A percentile compares a stretch with the other conserved stretches of the same genome.
Evolutionary conservation across 2,113 vertebrate genomes (phyloP).

Genomic region (Ginglymostoma cirratum): DNA sequence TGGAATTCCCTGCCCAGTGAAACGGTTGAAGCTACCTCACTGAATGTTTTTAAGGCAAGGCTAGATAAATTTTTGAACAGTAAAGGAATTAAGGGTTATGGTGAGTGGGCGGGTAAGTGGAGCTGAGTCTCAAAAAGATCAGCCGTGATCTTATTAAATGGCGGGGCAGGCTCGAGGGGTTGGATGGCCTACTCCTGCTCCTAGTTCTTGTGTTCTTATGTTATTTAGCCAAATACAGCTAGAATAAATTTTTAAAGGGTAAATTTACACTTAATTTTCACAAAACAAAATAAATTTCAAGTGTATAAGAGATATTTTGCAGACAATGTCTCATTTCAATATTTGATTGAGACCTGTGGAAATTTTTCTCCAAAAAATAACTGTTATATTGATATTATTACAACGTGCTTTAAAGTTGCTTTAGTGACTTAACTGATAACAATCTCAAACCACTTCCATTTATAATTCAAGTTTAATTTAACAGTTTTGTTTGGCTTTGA

Average conservation of each 20-base stretch:
- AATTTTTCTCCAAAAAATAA: background rate
- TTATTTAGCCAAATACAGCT: background rate
- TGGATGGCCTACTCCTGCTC: too few species aligned
- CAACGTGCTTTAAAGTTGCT: background rate
- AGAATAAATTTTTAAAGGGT: background rate
- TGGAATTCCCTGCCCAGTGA: too few species aligned
- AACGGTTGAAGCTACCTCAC: too few species aligned
- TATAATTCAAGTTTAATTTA: background rate
- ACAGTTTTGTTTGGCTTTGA: background rate
- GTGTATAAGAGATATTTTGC: background rate
- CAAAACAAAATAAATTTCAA: background rate
- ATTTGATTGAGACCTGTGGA: background rate
- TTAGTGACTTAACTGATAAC: background rate
- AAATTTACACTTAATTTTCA: background rate
- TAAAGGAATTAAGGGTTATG: too few species aligned
- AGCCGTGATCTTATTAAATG: too few species aligned
- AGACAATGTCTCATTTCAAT: background rate
- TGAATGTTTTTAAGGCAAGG: too few species aligned
- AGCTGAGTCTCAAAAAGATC: too few species aligned
- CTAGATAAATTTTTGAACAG: too few species aligned
- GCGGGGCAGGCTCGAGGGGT: too few species aligned
- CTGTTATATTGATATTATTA: background rate
- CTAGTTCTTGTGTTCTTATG: too few species aligned
- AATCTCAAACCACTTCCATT: slow-evolving; percentile 6
- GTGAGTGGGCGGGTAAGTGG: too few species aligned